Evolutionary conservation across 2,797 vertebrate genomes (phyloP).

Genomic region (Picus viridis): DNA sequence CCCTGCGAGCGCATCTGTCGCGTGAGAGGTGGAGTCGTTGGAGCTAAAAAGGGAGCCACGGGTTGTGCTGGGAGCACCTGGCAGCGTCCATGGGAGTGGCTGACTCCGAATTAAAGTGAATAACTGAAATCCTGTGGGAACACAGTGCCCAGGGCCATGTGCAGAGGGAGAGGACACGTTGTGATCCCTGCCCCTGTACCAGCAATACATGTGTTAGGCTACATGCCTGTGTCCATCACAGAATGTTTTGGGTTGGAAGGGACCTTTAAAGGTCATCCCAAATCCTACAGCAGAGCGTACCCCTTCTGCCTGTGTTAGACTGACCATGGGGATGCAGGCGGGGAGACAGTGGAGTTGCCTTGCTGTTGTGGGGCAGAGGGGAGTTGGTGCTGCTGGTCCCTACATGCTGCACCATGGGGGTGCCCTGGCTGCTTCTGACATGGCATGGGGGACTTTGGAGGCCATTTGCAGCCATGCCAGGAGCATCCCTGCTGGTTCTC

Average conservation of each 20-base stretch:
- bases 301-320: accelerated
- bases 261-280: not conserved
- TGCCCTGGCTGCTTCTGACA: not conserved
- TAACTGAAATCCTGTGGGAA: not conserved
- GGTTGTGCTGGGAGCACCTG: constrained; percentile 53
- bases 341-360: not conserved
- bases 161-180: not conserved
- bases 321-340: accelerated
- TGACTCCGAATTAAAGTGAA: accelerated
- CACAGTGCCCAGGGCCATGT: not conserved
- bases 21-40: not conserved
- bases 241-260: not conserved
- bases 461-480: accelerated
- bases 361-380: accelerated
- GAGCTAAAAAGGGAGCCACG: constrained; percentile 20
- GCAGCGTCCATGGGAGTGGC: not conserved
- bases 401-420: accelerated
- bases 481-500: not conserved
- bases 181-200: not conserved
- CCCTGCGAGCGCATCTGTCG: constrained; percentile 19
- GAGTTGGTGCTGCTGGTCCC: not conserved
- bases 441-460: not conserved
- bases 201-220: not conserved
- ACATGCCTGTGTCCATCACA: accelerated
- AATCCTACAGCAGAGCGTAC: accelerated